phyloP scores from a whole-genome alignment of 1,140 invertebrate species.

The Lutraria rhynchaena region DNA sequence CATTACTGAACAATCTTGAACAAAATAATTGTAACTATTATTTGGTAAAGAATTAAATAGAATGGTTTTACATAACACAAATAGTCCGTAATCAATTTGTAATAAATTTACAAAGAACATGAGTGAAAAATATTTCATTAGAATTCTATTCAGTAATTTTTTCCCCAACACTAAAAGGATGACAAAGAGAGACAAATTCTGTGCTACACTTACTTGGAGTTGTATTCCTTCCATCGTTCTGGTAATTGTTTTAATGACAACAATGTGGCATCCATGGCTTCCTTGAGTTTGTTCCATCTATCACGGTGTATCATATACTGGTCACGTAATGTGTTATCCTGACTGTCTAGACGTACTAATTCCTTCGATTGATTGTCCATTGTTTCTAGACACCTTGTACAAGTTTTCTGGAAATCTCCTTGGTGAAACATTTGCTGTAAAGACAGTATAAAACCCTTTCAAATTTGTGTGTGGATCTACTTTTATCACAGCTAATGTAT shows the following conservation, averaged over 20 bases:
- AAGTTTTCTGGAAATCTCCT: constrained; percentile 86
- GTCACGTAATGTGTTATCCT: constrained; percentile 85
- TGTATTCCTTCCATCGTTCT: constrained; percentile 94
- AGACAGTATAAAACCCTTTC: constrained; percentile 61
- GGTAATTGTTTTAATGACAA: constrained; percentile 93
- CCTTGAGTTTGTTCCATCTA: constrained; percentile 88
- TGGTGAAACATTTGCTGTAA: constrained; percentile 86
- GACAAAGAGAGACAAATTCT: too few species aligned
- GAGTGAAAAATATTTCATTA: too few species aligned
- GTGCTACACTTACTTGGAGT: constrained; percentile 85
- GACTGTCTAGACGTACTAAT: constrained; percentile 84
- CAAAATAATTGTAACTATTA: too few species aligned
- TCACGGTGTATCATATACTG: constrained; percentile 86
- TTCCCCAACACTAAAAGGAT: too few species aligned
- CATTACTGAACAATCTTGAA: too few species aligned
- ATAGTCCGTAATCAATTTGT: too few species aligned
- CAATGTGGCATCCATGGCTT: constrained; percentile 88
- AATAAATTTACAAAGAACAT: too few species aligned
- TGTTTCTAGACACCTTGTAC: constrained; percentile 89
- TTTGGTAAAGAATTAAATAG: too few species aligned
- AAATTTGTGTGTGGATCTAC: neutral
- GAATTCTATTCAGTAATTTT: too few species aligned
- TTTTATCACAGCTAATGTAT: too few species aligned
- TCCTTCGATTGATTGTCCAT: constrained; percentile 88
- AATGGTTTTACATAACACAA: too few species aligned